Evolutionary conservation across 92 coral and sea anemone species (phyloP), one percentile per base, ranked within the genome.

Genomic region (Phenganax subtilis): DNA sequence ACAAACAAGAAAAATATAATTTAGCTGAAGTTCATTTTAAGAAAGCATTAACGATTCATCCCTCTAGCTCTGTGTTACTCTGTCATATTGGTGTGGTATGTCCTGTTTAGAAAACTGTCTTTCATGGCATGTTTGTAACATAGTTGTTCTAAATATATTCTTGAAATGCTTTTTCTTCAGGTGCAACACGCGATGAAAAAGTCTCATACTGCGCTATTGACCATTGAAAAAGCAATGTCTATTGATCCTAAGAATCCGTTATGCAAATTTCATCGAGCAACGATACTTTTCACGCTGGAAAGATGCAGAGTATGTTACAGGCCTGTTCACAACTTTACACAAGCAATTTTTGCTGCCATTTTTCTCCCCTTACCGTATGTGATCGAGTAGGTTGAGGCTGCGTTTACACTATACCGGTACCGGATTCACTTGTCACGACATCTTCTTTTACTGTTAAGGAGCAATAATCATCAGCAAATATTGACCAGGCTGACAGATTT

Each of bases 11-110:
- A 78, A 94, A 94, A 78, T 94, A 92, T 77, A 94, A 90, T 80
- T 77, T 94, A 83, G 98, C 98, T 37, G 99, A 96, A 83, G 92
- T 96, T 61, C 99, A 92, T 86, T 96, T 92, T 68, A 86, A 92
- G 84, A 96, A 96, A 85, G 99, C 99, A 6, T 84, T 96, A 29
- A 89, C 97, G 51, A 92, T 96, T 82, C 92, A 96, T 84, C 99
- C 97, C 9, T 96, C 99, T 10, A 96, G 99, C 64, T 92, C 99
- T 54, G 99, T 96, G 17, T 85, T 96, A 31, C 89, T 90, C 51
- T 92, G 97, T 61, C 99, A 96, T 79, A 90, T 96, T 56, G 99
- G 99, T 51, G 99, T 96, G 99, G 99, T 96, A 68, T 90, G 99
- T 86, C 55, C 25, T 54, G 47, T 30, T 10, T 9, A 16, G 3